Evolutionary conservation across 2,888 invertebrate species (phyloP).

Genomic region (Metallyticus violacea): DNA sequence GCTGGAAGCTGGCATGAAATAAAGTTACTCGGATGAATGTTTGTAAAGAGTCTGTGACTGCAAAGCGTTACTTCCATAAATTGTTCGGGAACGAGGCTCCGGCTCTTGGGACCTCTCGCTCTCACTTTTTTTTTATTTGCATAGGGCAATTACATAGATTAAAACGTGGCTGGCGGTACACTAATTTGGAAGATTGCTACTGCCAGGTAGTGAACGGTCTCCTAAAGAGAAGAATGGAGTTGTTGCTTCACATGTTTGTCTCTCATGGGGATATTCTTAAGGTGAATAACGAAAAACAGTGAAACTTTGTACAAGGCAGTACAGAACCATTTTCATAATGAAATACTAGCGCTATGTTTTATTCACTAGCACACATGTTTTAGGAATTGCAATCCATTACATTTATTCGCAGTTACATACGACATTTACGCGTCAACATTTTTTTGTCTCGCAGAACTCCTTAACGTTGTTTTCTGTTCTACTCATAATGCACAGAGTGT

Average conservation of each 20-base stretch:
- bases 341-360: background rate
- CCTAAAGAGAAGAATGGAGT: background rate
- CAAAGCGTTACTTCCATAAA: background rate
- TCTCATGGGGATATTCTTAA: background rate
- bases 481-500: too few relatives aligned
- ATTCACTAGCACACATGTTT: too few relatives aligned
- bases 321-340: background rate
- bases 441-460: too few relatives aligned
- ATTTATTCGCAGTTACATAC: too few relatives aligned
- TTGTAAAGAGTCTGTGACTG: background rate
- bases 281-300: background rate
- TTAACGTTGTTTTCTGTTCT: too few relatives aligned
- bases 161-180: background rate
- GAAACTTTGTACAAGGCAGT: too few relatives aligned
- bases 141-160: background rate
- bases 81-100: background rate
- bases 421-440: too few relatives aligned
- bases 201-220: too few relatives aligned
- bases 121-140: too few relatives aligned
- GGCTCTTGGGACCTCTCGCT: background rate
- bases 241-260: too few relatives aligned
- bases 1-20: background rate
- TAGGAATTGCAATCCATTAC: background rate
- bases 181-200: background rate
- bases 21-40: too few relatives aligned